Percentiles rank a stretch among this genome's conserved stretches.
Conservation (phyloP, 1,140 invertebrate genomes). For the Drosophila repleta region DNA sequence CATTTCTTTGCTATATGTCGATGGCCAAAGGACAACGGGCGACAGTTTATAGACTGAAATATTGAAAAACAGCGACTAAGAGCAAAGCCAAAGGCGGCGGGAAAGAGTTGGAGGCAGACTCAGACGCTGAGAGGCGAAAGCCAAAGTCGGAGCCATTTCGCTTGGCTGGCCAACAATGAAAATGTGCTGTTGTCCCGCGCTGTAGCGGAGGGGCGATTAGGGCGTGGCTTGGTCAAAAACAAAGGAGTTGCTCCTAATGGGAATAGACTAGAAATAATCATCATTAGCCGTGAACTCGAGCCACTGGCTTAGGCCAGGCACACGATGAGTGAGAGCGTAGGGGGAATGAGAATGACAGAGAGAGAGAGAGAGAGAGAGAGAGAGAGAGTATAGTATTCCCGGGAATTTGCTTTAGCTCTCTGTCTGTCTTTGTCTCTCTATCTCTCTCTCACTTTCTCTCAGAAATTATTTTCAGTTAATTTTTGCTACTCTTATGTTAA, state of each 20-base stretch:
- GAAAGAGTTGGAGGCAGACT: too few relatives aligned
- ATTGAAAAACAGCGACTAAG: slow-evolving; percentile 34
- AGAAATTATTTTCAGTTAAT: slow-evolving; percentile 37
- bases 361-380: too few relatives aligned
- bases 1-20: slow-evolving; percentile 47
- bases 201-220: background rate
- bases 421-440: too few relatives aligned
- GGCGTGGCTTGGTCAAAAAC: slow-evolving; percentile 17
- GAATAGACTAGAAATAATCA: slow-evolving; percentile 79
- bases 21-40: slow-evolving; percentile 73
- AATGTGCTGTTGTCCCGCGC: slow-evolving; percentile 63
- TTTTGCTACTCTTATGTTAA: slow-evolving; percentile 10
- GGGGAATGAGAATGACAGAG: slow-evolving; percentile 14
- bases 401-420: too few relatives aligned
- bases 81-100: slow-evolving; percentile 68
- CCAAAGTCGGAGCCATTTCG: slow-evolving; percentile 56
- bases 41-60: slow-evolving; percentile 50
- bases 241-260: slow-evolving; percentile 65
- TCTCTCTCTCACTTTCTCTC: background rate
- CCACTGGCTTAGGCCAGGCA: slow-evolving; percentile 51
- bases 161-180: slow-evolving; percentile 80
- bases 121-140: slow-evolving; percentile 37
- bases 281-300: slow-evolving; percentile 58
- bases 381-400: too few relatives aligned
- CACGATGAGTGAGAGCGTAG: too few relatives aligned